Percentiles rank a stretch among this genome's conserved stretches.
phyloP scores from a whole-genome alignment of 2,797 vertebrate species.

The Bradypodion ventrale region DNA sequence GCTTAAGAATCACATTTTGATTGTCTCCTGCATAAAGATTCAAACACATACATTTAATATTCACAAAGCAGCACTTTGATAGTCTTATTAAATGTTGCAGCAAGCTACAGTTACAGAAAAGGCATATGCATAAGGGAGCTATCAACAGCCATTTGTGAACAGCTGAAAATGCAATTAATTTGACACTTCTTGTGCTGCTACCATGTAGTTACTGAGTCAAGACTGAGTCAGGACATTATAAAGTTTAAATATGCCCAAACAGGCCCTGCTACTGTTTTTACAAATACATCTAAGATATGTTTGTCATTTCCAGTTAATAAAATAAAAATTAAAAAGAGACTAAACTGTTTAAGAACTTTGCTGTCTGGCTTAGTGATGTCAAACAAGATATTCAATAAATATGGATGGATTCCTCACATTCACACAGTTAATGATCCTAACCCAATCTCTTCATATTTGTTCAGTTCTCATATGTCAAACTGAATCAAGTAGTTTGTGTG shows the following conservation, averaged over 20 bases:
- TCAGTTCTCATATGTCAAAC: not conserved
- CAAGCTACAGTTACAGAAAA: slow-evolving; percentile 8
- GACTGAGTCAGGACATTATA: slow-evolving; percentile 16
- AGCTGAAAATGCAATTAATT: slow-evolving; percentile 38
- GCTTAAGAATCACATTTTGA: not conserved
- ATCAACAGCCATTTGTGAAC: slow-evolving; percentile 32
- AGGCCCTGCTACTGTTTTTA: slow-evolving; percentile 13
- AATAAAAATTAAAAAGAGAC: not conserved
- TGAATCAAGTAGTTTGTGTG: not conserved
- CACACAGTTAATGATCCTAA: not conserved
- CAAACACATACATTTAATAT: slow-evolving; percentile 25
- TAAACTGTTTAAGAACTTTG: slow-evolving; percentile 1
- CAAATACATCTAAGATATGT: slow-evolving; percentile 15
- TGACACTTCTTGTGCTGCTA: slow-evolving; percentile 22
- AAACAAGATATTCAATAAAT: not conserved
- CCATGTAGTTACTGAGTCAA: slow-evolving; percentile 22
- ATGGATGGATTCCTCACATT: slow-evolving; percentile 11
- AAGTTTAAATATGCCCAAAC: slow-evolving; percentile 32
- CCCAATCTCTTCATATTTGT: not conserved
- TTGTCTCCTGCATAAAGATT: not conserved
- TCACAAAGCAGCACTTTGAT: not conserved
- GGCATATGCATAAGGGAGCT: slow-evolving; percentile 16
- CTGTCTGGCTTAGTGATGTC: slow-evolving; percentile 1
- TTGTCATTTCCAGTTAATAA: slow-evolving; percentile 16
- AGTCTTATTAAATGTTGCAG: slow-evolving; percentile 22